Base-by-base conservation (phyloP, 2,797 vertebrate genomes). In the Myotis findleyi region DNA sequence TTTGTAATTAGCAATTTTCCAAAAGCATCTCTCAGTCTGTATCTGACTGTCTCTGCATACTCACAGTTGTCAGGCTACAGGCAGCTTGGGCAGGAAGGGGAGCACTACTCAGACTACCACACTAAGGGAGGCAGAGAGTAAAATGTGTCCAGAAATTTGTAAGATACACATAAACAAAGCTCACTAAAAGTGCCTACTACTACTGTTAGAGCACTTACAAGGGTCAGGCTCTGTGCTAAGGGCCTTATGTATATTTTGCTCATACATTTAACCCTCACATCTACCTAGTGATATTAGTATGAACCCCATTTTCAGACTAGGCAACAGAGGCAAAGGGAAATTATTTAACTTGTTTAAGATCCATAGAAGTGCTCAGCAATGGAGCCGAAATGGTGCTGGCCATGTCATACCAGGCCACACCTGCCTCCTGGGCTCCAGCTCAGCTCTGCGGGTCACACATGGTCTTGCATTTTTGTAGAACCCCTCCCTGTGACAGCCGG, bases 1-100 rank as follows among this genome's bases (percentile, higher is more conserved):
- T 49, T 93, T 83, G 17, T 72, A 83, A 91, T 73, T 79, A 87
- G 25, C 72, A 57, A 27, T 71, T 73, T 96, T 55, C 59, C 86
- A 7, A 84, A 86, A 72, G 71, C 30, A 69, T 64, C 12, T 18
- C 30, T 33, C 51, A 66, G 23, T 71, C 33, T 92, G 90, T 85
- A 91, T 77, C 76, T 73, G 68, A 36, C 7, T 38, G 76, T 68
- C 69, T 91, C 81, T 86, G 91, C 5, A 30, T 16, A 72, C 6
- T 11, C 33, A 36, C 23, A 44, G 76, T 4, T 79, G 87, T 84
- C 44, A 79, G 33, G 27, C n/a, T 23, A 38, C 8, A 47, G 47
- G 38, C 5, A 33, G 88, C 17, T 59, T 55, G 6, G 14, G 20
- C 12, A 7, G 20, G 30, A 53, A 77, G 25, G 20, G 49, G 2